These are phyloP conservation scores for Mus spretus DNA, from an alignment of 2,797 vertebrate genomes.

Conservation along the genomic window DNA sequence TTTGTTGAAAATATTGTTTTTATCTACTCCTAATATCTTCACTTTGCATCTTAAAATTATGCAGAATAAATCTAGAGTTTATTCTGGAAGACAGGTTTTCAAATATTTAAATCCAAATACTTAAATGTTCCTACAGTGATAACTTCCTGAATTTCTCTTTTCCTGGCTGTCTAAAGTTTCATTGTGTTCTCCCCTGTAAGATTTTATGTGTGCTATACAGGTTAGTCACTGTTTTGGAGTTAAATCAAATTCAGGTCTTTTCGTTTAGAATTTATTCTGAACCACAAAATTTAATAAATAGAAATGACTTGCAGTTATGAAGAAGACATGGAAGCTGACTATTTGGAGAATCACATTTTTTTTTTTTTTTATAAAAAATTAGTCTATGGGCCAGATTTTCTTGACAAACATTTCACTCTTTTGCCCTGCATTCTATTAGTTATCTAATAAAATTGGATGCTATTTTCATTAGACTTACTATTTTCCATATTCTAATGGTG, in stretches of 20 bases:
- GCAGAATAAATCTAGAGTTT: conserved; percentile 57
- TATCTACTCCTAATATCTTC: not conserved
- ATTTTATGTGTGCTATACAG: not conserved
- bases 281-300: conserved; percentile 27
- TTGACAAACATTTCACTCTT: not conserved
- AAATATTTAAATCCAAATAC: conserved; percentile 62
- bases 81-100: conserved; percentile 46
- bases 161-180: not conserved
- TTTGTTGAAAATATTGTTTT: conserved; percentile 18
- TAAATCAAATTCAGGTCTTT: conserved; percentile 56
- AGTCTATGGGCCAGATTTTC: not conserved
- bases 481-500: conserved; percentile 38
- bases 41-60: conserved; percentile 41
- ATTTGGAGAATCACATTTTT: conserved; percentile 30
- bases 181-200: not conserved
- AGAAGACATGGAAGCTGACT: conserved; percentile 18
- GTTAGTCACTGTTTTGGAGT: conserved; percentile 20
- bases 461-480: conserved; percentile 32
- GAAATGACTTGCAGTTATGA: conserved; percentile 48
- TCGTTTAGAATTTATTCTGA: conserved; percentile 28
- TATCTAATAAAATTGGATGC: conserved; percentile 48
- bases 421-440: conserved; percentile 53
- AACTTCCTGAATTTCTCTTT: not conserved
- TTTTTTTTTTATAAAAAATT: conserved; percentile 17
- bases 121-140: conserved; percentile 5